phyloP scores from a whole-genome alignment of 1,140 invertebrate genomes.

The Neomicropteryx cornuta region DNA sequence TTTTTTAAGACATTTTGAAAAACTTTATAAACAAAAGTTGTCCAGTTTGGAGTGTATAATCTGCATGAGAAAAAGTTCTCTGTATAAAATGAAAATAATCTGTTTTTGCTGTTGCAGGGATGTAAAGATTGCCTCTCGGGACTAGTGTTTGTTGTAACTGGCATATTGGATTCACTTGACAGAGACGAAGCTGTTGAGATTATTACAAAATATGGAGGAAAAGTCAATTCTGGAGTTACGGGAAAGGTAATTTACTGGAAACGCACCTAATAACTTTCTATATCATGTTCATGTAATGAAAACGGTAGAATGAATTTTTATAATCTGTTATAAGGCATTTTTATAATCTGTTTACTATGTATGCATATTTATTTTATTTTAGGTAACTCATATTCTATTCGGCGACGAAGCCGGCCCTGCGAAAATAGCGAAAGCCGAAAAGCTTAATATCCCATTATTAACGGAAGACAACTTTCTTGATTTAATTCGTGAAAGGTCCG shows the following conservation, averaged over 20 bases:
- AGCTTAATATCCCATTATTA: constrained; percentile 56
- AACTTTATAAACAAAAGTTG: too few relatives aligned
- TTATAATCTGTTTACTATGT: too few relatives aligned
- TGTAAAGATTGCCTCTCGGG: constrained; percentile 62
- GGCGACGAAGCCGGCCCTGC: constrained; percentile 76
- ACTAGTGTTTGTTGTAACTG: constrained; percentile 74
- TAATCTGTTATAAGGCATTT: too few relatives aligned
- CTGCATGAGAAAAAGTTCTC: constrained; percentile 1
- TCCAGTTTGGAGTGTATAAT: constrained; percentile 7
- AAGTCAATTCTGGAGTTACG: constrained; percentile 60
- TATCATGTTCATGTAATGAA: too few relatives aligned
- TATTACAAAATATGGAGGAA: constrained; percentile 72
- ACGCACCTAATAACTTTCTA: constrained; percentile 1
- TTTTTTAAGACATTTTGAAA: constrained; percentile 9
- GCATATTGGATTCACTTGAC: constrained; percentile 81
- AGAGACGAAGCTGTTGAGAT: constrained; percentile 64
- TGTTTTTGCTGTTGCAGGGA: constrained; percentile 43
- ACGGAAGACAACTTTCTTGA: constrained; percentile 77
- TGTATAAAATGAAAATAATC: constrained; percentile 2
- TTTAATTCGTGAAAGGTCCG: constrained; percentile 54
- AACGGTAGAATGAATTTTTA: too few relatives aligned
- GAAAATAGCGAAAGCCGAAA: constrained; percentile 70
- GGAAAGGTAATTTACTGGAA: constrained; percentile 49
- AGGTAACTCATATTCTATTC: constrained; percentile 71
- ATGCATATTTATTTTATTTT: constrained; percentile 17